Conservation (phyloP, 2,797 vertebrate species). For the Sandelia bainsii region DNA sequence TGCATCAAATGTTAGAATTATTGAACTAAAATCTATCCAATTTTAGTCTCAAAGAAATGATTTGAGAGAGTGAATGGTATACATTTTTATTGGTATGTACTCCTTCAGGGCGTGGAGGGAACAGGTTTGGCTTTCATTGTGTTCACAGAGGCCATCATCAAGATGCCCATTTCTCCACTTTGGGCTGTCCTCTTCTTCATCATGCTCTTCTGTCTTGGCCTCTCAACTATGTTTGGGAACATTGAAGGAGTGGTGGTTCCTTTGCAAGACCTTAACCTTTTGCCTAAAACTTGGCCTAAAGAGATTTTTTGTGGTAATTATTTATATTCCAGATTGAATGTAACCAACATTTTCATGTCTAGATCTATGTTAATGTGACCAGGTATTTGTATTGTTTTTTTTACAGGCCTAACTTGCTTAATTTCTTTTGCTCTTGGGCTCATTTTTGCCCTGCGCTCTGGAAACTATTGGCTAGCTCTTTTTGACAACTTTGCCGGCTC, state of each 20-base stretch:
- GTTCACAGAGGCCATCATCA: constrained; percentile 97
- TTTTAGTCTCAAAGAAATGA: background rate
- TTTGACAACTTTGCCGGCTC: constrained; percentile 94
- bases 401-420: constrained; percentile 87
- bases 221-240: constrained; percentile 97
- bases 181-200: constrained; percentile 96
- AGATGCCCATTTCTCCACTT: constrained; percentile 92
- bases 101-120: constrained; percentile 91
- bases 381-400: background rate
- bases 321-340: background rate
- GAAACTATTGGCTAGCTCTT: constrained; percentile 94
- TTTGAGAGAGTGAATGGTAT: background rate
- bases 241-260: constrained; percentile 92
- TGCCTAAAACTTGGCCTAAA: constrained; percentile 89
- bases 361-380: background rate
- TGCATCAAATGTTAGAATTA: background rate
- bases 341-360: background rate
- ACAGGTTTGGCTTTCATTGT: constrained; percentile 96
- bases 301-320: constrained; percentile 89
- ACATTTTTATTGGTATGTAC: background rate
- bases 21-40: background rate
- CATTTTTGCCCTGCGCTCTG: constrained; percentile 90
- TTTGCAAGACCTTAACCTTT: constrained; percentile 88
- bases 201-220: constrained; percentile 97
- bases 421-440: constrained; percentile 84